These are phyloP conservation scores for roundworm (Caenorhabditis elegans) DNA, from an alignment of 1,140 invertebrate species.

Conservation along the genomic window DNA sequence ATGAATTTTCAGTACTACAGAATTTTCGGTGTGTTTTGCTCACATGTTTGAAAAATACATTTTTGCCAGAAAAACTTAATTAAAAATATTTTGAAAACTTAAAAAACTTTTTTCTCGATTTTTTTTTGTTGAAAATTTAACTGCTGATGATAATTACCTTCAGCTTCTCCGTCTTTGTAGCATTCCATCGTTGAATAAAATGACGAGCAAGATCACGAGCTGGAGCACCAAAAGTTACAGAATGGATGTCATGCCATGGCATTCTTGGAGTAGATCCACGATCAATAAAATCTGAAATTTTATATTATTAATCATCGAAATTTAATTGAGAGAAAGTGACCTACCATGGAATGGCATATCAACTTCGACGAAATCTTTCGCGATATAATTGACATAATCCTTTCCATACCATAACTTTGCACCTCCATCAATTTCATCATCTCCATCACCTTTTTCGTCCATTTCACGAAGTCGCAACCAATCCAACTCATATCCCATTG, in stretches of 20 bases:
- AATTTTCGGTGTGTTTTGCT: no score
- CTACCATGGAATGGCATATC: conserved; percentile 82
- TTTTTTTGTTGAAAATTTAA: no score
- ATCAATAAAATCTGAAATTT: conserved; percentile 79
- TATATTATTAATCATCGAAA: not conserved
- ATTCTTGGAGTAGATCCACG: conserved; percentile 84
- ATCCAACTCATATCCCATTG: conserved; percentile 61
- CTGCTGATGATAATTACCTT: no score
- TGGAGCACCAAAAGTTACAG: conserved; percentile 42
- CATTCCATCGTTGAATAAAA: conserved; percentile 97
- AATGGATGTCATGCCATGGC: conserved; percentile 81
- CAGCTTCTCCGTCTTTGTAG: conserved; percentile 71
- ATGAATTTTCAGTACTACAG: no score
- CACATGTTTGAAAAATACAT: no score
- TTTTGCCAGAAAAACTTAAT: no score
- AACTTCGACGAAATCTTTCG: conserved; percentile 91
- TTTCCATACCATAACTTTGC: conserved; percentile 91
- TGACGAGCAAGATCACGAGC: conserved; percentile 85
- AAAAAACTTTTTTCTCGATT: no score
- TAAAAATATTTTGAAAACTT: no score
- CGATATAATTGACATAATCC: conserved; percentile 95
- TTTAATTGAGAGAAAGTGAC: conserved; percentile 46
- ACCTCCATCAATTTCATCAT: conserved; percentile 36
- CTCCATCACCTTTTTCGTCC: conserved; percentile 27
- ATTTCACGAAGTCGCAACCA: conserved; percentile 55